Evolutionary conservation across 2,888 invertebrate species (phyloP), one percentile per base, ranked within the genome.

Genomic region (Polymixis lichenea): DNA sequence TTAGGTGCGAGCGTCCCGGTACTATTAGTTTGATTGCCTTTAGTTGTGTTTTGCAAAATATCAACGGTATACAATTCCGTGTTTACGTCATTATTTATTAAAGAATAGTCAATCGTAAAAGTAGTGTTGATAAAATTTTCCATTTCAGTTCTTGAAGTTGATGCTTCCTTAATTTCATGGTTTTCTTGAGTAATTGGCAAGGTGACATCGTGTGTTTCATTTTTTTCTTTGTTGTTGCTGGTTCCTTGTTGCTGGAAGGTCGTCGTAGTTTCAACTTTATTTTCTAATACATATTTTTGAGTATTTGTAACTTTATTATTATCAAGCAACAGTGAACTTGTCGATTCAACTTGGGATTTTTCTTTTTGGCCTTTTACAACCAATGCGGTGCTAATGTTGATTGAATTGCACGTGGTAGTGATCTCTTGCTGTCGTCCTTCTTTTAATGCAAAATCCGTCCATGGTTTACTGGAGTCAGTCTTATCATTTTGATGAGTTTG

Each of bases 41-140:
- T 19, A 58, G 7, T 73, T 73, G 25, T 56, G 53, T 68, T 55
- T 82, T 58, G 32, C 1, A 58, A n/a, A 55, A 32, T 2, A 69
- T 70, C 19, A 15, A 22, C 51, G 13, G 56, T 55, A 22, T 25
- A 66, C 13, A 56, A 38, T 56, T 70, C 11, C 17, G 60, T 69
- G 28, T 25, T 71, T 25, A 28, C 9, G 17, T 61, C 25, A 53
- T n/a, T 65, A 28, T 64, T 13, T 6, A 51, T 49, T 13, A 51
- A 22, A 53, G 22, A 17, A 22, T 19, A 46, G 0, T 74, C 58
- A 15, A 19, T 32, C 2, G 58, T 32, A 46, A 19, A 46, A n/a
- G 19, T 55, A 49, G 75, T 64, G 9, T 58, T 62, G 7, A 15
- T 9, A 46, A 53, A 19, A n/a, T 53, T 32, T 49, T 72, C 49